Evolutionary conservation across 2,113 vertebrate species (phyloP), one percentile per base, ranked within the genome.

Genomic region (Pyxicephalus adspersus): DNA sequence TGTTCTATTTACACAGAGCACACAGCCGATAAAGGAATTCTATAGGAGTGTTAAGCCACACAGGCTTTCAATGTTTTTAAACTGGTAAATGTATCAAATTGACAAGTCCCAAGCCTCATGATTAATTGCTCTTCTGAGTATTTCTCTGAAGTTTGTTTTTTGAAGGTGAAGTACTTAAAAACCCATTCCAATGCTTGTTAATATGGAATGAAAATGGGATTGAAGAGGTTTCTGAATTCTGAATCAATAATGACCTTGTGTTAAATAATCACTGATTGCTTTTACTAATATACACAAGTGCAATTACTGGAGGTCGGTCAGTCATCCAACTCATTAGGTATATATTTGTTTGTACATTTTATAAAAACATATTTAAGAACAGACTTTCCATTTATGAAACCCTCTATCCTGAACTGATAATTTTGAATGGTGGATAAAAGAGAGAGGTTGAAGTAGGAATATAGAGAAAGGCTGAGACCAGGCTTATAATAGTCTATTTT

Each of bases 161-260:
- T 61, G 2, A 16, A 77, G 61, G 50, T 77, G 23, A 77, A 77
- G 76, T 55, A 22, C 29, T 55, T 77, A 29, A 77, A n/a, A 66
- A 66, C 63, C 55, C 76, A 77, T 77, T 77, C 75, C 61, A 54
- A 3, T 4, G 18, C 18, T 50, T n/a, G 23, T 65, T 77, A 55
- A 23, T 66, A 16, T 29, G 20, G 60, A 64, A 29, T 23, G 52
- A 45, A 19, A 34, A n/a, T n/a, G 28, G 45, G 17, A 22, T 18
- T 63, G 18, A 64, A 77, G 50, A 66, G 28, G 50, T 11, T 20
- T 22, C 3, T n/a, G n/a, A n/a, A 25, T 3, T 28, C 73, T 5
- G n/a, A 76, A 45, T 75, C 55, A 61, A 5, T 8, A 18, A 31
- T 73, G 54, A 73, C 20, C 63, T 64, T 64, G 23, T 22, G 26